Percentiles rank a stretch among this genome's conserved stretches.
Conservation (phyloP, 2,797 vertebrate genomes). For the Malacoctenus gilli region DNA sequence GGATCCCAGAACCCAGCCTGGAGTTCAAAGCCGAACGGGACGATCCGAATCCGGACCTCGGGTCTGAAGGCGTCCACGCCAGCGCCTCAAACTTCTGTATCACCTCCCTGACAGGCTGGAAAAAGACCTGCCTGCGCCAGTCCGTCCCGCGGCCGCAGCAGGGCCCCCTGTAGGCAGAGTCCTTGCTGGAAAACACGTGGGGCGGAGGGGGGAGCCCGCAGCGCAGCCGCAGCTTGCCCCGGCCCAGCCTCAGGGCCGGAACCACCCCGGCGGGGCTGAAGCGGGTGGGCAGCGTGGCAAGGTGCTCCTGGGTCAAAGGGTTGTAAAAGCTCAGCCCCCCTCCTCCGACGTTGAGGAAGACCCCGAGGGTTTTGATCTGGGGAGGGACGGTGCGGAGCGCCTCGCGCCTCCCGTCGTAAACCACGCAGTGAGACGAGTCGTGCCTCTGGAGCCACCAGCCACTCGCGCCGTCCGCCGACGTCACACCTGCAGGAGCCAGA, state of each 20-base stretch:
- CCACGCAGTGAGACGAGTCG: constrained; percentile 47
- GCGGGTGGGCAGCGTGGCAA: constrained; percentile 64
- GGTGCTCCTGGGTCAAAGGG: constrained; percentile 74
- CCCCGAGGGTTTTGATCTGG: constrained; percentile 74
- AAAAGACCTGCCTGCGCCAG: constrained; percentile 64
- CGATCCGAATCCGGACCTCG: constrained; percentile 60
- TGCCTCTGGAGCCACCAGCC: constrained; percentile 76
- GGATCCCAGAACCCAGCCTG: constrained; percentile 33
- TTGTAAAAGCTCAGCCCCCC: constrained; percentile 76
- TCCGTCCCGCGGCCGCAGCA: constrained; percentile 13
- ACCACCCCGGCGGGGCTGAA: constrained; percentile 62
- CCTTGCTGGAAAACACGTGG: constrained; percentile 68
- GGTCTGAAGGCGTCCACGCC: neutral
- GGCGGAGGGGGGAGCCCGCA: constrained; percentile 69
- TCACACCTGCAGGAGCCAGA: constrained; percentile 68
- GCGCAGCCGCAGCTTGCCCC: constrained; percentile 70
- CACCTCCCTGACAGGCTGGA: constrained; percentile 64
- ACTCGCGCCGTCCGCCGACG: constrained; percentile 38
- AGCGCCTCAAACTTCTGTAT: constrained; percentile 78
- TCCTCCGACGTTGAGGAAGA: constrained; percentile 78
- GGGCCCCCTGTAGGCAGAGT: constrained; percentile 63
- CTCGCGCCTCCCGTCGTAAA: constrained; percentile 70
- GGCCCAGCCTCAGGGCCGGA: constrained; percentile 69
- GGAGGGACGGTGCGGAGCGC: constrained; percentile 68
- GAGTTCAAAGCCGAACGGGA: constrained; percentile 60